Percentiles rank a stretch among this genome's conserved stretches.
Conservation (phyloP, 2,113 vertebrate genomes). For the Suncus etruscus region DNA sequence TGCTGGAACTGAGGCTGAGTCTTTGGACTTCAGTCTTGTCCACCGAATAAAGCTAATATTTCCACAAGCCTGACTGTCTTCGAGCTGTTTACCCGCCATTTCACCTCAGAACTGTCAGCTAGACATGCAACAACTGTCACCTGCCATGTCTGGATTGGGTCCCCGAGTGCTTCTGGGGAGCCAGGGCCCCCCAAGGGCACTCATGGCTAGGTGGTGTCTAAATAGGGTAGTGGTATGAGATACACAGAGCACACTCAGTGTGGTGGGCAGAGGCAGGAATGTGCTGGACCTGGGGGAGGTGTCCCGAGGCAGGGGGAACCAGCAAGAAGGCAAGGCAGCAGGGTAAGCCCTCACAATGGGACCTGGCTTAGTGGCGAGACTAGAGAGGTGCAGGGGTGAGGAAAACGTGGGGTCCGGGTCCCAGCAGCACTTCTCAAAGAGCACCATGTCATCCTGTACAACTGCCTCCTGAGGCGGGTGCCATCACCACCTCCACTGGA, state of each 20-base stretch:
- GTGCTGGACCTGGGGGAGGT: not conserved
- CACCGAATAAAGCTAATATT: too few relatives aligned
- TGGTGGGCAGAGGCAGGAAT: not conserved
- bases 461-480: not conserved
- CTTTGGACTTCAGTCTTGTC: too few relatives aligned
- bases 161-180: not conserved
- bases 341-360: not conserved
- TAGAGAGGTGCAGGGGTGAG: not conserved
- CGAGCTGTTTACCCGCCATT: too few relatives aligned
- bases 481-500: not conserved
- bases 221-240: fast-evolving
- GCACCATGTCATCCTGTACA: not conserved
- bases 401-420: fast-evolving
- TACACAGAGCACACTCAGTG: not conserved
- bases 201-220: not conserved
- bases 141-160: not conserved
- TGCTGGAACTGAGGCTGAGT: too few relatives aligned
- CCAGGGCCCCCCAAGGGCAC: not conserved
- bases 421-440: not conserved
- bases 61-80: too few relatives aligned
- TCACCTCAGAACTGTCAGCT: too few relatives aligned
- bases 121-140: too few relatives aligned
- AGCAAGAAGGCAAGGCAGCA: not conserved
- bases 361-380: not conserved
- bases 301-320: not conserved